These are phyloP conservation scores for Cheilosia pagana DNA, from an alignment of 2,888 invertebrate species.

Conservation along the genomic window DNA sequence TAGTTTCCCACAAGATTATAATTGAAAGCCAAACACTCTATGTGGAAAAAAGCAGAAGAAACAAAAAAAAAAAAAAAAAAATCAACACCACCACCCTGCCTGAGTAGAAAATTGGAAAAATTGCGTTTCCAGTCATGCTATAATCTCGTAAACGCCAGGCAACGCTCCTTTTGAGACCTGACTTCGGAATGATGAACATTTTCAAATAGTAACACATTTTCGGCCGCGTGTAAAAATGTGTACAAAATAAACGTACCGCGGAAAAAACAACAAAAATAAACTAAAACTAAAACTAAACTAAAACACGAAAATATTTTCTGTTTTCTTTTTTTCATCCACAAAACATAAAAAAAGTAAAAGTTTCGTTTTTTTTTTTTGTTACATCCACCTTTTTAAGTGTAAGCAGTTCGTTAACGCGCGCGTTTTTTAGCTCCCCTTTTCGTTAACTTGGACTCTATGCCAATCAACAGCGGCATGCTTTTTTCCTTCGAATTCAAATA, in stretches of 20 bases:
- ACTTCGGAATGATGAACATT: constrained; percentile 42
- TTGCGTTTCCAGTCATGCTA: constrained; percentile 71
- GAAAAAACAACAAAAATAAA: constrained; percentile 15
- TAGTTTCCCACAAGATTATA: constrained; percentile 73
- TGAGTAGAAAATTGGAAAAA: constrained; percentile 69
- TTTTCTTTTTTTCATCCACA: constrained; percentile 16
- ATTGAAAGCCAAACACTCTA: constrained; percentile 65
- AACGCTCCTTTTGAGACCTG: constrained; percentile 59
- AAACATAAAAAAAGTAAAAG: neutral
- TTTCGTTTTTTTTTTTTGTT: constrained; percentile 7
- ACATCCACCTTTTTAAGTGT: constrained; percentile 13
- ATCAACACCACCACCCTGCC: constrained; percentile 61
- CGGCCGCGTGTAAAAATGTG: constrained; percentile 39
- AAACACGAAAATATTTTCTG: constrained; percentile 9
- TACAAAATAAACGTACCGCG: constrained; percentile 3
- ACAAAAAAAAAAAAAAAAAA: constrained; percentile 29
- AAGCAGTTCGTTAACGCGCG: constrained; percentile 59
- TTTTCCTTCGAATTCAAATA: constrained; percentile 13
- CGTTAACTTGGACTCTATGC: constrained; percentile 26
- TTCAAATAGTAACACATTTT: constrained; percentile 26
- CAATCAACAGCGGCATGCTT: constrained; percentile 28
- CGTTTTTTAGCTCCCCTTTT: constrained; percentile 22
- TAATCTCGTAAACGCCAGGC: constrained; percentile 72
- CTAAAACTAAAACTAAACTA: constrained; percentile 10
- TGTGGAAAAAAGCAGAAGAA: constrained; percentile 35